These are phyloP conservation scores for Polylopha cassiicola DNA, from an alignment of 2,888 invertebrate genomes.

Conservation along the genomic window DNA sequence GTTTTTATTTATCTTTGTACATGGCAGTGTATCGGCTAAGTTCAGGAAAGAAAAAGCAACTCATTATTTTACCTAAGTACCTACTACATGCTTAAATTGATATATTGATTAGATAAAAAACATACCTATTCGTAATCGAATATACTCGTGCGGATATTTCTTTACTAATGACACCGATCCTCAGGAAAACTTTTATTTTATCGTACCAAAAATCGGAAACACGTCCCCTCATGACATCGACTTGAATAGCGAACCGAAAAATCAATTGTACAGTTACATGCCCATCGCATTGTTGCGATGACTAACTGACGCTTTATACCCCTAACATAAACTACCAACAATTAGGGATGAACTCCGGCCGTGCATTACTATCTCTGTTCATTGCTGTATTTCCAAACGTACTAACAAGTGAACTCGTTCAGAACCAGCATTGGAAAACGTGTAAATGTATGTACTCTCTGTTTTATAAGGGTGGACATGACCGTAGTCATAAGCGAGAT, in stretches of 20 bases:
- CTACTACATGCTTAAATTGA: no score
- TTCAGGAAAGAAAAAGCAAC: no score
- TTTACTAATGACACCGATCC: background rate
- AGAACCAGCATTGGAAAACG: conserved; percentile 27
- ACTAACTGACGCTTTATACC: conserved; percentile 48
- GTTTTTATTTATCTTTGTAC: no score
- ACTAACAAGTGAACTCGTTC: no score
- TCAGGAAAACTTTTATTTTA: conserved; percentile 15
- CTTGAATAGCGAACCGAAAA: conserved; percentile 46
- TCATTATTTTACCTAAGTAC: no score
- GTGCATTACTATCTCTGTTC: conserved; percentile 16
- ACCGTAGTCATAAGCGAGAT: conserved; percentile 41
- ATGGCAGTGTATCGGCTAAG: no score
- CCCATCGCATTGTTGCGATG: conserved; percentile 53
- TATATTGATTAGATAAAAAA: no score
- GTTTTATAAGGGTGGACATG: conserved; percentile 24
- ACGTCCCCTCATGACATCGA: conserved; percentile 37
- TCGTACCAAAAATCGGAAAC: conserved; percentile 28
- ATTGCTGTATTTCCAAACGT: conserved; percentile 25
- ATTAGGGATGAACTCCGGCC: conserved; percentile 30
- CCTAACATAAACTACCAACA: conserved; percentile 38
- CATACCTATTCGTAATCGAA: no score
- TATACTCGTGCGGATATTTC: no score
- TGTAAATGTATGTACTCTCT: conserved; percentile 6
- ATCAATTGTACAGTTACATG: conserved; percentile 53